These are phyloP conservation scores for Nesogale talazaci DNA, from an alignment of 2,113 vertebrate species.

Conservation along the genomic window DNA sequence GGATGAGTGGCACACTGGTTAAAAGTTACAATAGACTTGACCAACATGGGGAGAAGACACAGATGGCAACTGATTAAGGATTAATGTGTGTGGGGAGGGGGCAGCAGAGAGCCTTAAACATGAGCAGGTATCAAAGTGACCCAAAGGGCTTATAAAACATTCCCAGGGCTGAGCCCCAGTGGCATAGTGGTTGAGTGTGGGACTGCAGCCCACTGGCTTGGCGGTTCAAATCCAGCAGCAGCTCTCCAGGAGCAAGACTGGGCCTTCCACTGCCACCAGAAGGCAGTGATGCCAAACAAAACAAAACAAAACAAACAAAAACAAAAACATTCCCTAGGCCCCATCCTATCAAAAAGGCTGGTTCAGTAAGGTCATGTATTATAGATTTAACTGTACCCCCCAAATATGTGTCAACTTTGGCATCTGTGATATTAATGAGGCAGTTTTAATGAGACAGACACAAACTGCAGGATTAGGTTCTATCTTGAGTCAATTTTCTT, in stretches of 20 bases:
- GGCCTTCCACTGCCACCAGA: no score
- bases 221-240: no score
- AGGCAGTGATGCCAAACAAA: no score
- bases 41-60: conserved; percentile 1
- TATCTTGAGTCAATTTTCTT: no score
- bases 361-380: neutral
- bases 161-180: no score
- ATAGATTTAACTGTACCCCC: neutral
- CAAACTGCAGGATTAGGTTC: no score
- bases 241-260: no score
- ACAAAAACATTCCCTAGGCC: neutral
- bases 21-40: neutral
- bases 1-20: no score
- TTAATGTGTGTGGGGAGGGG: neutral
- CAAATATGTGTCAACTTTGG: neutral
- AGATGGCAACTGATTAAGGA: neutral
- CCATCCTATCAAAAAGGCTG: neutral
- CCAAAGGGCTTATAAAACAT: neutral
- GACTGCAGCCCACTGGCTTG: no score
- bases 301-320: no score
- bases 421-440: neutral
- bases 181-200: no score
- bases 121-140: neutral
- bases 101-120: neutral
- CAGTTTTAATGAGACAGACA: no score